A percentile compares a stretch with the other conserved stretches of the same genome.
phyloP scores from a whole-genome alignment of 1,140 invertebrate species.

The Meloidogyne hapla region DNA sequence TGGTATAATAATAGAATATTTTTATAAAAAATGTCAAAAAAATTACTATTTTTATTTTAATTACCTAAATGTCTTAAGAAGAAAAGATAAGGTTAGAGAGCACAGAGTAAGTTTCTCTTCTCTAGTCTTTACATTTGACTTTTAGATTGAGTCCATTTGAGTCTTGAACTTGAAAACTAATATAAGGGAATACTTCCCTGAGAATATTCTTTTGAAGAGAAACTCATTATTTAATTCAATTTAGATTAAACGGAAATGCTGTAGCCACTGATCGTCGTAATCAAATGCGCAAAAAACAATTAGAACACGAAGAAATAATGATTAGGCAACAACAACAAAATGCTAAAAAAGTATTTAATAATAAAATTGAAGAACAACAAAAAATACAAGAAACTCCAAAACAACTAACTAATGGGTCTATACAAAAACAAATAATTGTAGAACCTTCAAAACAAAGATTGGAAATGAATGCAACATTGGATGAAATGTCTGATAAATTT shows the following conservation, averaged over 20 bases:
- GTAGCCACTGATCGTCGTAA: slow-evolving; percentile 47
- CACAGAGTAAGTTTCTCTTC: too few species aligned
- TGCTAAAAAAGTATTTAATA: slow-evolving; percentile 35
- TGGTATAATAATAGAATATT: too few species aligned
- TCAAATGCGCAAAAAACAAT: slow-evolving; percentile 54
- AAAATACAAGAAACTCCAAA: slow-evolving; percentile 12
- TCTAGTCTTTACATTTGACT: too few species aligned
- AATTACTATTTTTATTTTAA: too few species aligned
- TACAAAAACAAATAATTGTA: not conserved
- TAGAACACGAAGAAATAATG: slow-evolving; percentile 50
- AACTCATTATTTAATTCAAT: slow-evolving; percentile 10
- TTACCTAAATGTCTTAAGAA: too few species aligned
- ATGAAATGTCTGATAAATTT: slow-evolving; percentile 28
- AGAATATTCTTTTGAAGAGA: too few species aligned
- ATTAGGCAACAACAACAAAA: slow-evolving; percentile 32
- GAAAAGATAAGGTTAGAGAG: too few species aligned
- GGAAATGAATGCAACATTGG: slow-evolving; percentile 35
- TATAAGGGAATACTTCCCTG: too few species aligned
- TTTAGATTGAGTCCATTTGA: too few species aligned
- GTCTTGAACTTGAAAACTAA: too few species aligned
- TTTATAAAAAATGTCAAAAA: too few species aligned
- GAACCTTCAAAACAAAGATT: slow-evolving; percentile 22
- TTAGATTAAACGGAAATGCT: slow-evolving; percentile 26
- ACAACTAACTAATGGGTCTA: slow-evolving; percentile 17
- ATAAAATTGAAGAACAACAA: slow-evolving; percentile 39